Evolutionary conservation across 2,888 invertebrate genomes (phyloP), one percentile per base, ranked within the genome.

Genomic region (Camponotus fellah): DNA sequence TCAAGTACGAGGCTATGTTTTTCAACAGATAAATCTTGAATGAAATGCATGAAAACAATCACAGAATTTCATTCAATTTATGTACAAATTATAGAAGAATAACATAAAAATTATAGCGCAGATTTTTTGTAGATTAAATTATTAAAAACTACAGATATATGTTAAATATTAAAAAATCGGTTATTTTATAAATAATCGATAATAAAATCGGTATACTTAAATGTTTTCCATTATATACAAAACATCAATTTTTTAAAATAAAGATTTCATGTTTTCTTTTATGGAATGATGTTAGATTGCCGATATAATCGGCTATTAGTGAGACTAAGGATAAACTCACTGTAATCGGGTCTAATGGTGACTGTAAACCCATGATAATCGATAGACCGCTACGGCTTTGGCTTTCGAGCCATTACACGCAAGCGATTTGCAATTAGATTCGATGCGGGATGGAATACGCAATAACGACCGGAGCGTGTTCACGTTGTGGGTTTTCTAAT

Each of bases 311-410:
- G 43, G 3, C 12, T 46, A 80, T 62, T 46, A 64, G 60, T 64
- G 9, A 60, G 65, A 71, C 58, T 80, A 66, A 66, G n/a, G 46
- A 72, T 74, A 86, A 66, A 21, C 69, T 66, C 66, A 79, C 68
- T 66, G 85, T 90, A 90, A 90, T 90, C 89, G 89, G 85, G 83
- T 85, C 88, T 88, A 89, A 90, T 83, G 84, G 89, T 83, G 83
- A 85, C 88, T 83, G 90, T 88, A 90, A 90, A 89, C 87, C 86
- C 86, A 90, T 86, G 82, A 86, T 87, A 90, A 90, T 90, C 90
- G 90, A 90, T 90, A 90, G 86, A 87, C 88, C 85, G 64, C 84
- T 81, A 75, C 69, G 77, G 84, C 82, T 84, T 83, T 65, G 79
- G 79, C 79, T 72, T 72, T 32, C 68, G 71, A 80, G 26, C 85